These are phyloP conservation scores for Cryptocephalus moraei DNA, from an alignment of 2,888 invertebrate species.

Conservation along the genomic window DNA sequence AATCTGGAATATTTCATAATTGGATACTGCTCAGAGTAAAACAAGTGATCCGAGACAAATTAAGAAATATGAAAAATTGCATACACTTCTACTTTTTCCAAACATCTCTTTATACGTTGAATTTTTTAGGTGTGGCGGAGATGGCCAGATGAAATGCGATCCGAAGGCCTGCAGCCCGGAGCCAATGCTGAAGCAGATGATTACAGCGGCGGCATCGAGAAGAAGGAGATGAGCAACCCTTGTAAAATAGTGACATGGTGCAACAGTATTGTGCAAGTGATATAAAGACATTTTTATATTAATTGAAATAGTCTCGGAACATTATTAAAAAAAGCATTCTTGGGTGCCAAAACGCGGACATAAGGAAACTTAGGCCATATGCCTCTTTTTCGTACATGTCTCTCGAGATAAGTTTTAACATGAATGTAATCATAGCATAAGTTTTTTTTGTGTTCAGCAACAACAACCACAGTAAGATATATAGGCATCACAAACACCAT, in stretches of 20 bases:
- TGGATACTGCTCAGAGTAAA: too few relatives aligned
- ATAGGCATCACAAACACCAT: too few relatives aligned
- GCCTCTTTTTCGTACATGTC: background rate
- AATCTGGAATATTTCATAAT: too few relatives aligned
- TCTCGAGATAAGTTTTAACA: too few relatives aligned
- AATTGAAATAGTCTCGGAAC: slow-evolving; percentile 31
- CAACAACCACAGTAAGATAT: too few relatives aligned
- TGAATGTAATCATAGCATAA: too few relatives aligned
- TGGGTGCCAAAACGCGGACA: slow-evolving; percentile 37
- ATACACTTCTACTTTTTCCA: too few relatives aligned
- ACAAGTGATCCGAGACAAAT: too few relatives aligned
- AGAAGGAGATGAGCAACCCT: slow-evolving; percentile 51
- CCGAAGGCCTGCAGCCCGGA: slow-evolving; percentile 84
- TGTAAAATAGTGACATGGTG: slow-evolving; percentile 26
- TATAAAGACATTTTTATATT: slow-evolving; percentile 32
- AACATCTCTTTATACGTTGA: background rate
- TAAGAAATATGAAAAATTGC: too few relatives aligned
- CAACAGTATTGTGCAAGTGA: slow-evolving; percentile 35
- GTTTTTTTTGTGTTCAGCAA: too few relatives aligned
- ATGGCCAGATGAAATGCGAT: slow-evolving; percentile 91
- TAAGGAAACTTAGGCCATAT: slow-evolving; percentile 6
- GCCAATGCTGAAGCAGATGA: slow-evolving; percentile 83
- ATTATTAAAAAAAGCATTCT: slow-evolving; percentile 33
- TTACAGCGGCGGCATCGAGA: slow-evolving; percentile 68
- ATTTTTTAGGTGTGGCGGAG: slow-evolving; percentile 71